Evolutionary conservation across 2,797 vertebrate species (phyloP).

Genomic region (Gephyroberyx darwinii): DNA sequence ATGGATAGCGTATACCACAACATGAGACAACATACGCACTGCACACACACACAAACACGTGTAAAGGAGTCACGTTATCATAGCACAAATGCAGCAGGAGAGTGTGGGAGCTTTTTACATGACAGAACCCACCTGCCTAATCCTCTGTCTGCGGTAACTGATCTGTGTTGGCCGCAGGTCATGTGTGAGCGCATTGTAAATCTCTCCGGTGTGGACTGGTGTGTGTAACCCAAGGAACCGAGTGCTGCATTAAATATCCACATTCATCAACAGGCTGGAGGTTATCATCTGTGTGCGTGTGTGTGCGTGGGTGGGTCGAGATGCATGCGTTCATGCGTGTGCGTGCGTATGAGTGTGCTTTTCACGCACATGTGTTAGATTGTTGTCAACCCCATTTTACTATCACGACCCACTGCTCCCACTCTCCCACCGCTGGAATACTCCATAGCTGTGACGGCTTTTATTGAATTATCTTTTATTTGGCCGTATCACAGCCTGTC

Average conservation of each 20-base stretch:
- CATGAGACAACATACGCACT: neutral
- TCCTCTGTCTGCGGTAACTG: conserved; percentile 62
- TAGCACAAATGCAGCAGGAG: conserved; percentile 13
- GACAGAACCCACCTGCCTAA: conserved; percentile 71
- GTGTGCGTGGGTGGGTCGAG: conserved; percentile 2
- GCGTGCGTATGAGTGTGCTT: conserved; percentile 6
- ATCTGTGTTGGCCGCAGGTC: conserved; percentile 62
- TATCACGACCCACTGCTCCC: conserved; percentile 42
- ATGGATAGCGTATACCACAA: neutral
- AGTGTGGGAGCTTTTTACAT: conserved; percentile 47
- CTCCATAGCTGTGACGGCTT: conserved; percentile 26
- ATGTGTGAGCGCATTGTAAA: conserved; percentile 64
- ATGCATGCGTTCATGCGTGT: conserved; percentile 12
- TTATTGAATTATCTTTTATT: conserved; percentile 74
- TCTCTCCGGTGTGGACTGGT: conserved; percentile 48
- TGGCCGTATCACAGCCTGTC: conserved; percentile 44
- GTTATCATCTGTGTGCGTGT: conserved; percentile 31
- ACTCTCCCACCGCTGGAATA: conserved; percentile 27
- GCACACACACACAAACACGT: conserved; percentile 13
- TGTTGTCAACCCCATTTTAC: conserved; percentile 59
- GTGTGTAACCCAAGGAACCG: conserved; percentile 58
- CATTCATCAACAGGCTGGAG: conserved; percentile 61
- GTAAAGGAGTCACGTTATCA: conserved; percentile 37
- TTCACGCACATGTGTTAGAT: neutral
- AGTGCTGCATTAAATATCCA: conserved; percentile 52